A percentile compares a stretch with the other conserved stretches of the same genome.
Evolutionary conservation across 2,113 vertebrate species (phyloP).

Genomic region (Ascaphus truei): DNA sequence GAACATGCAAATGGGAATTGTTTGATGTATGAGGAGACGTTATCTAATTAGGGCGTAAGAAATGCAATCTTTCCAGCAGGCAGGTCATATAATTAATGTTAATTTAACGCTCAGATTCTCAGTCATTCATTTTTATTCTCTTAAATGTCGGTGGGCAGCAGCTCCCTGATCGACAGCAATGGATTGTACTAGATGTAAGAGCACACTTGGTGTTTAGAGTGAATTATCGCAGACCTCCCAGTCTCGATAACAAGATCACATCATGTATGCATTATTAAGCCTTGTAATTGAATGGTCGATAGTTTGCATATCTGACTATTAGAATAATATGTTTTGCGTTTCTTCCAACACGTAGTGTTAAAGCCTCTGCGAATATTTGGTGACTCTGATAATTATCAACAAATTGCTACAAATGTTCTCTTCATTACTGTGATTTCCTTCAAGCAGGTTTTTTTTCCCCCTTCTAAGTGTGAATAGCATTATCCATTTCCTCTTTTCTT

Average conservation of each 20-base stretch:
- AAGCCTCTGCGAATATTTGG: constrained; percentile 90
- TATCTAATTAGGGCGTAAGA: constrained; percentile 97
- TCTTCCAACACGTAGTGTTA: constrained; percentile 95
- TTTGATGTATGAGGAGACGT: constrained; percentile 92
- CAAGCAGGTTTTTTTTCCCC: constrained; percentile 70
- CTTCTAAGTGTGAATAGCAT: constrained; percentile 70
- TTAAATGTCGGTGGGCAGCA: constrained; percentile 93
- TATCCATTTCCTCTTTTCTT: constrained; percentile 61
- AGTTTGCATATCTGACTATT: constrained; percentile 99
- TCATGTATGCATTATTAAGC: constrained; percentile 99
- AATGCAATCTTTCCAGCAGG: constrained; percentile 98
- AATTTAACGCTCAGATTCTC: constrained; percentile 99
- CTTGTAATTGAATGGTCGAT: constrained; percentile 97
- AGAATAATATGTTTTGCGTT: constrained; percentile 99
- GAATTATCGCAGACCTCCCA: constrained; percentile 81
- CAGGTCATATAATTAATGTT: constrained; percentile 99
- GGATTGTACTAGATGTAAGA: constrained; percentile 75
- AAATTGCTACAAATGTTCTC: constrained; percentile 99
- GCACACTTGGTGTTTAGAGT: constrained; percentile 78
- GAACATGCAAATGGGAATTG: constrained; percentile 78
- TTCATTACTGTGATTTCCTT: constrained; percentile 98
- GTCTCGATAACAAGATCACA: constrained; percentile 94
- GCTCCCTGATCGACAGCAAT: constrained; percentile 72
- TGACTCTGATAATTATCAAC: constrained; percentile 96
- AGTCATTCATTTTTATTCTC: constrained; percentile 98